phyloP scores from a whole-genome alignment of 2,888 invertebrate species.

The Machimus rusticus region DNA sequence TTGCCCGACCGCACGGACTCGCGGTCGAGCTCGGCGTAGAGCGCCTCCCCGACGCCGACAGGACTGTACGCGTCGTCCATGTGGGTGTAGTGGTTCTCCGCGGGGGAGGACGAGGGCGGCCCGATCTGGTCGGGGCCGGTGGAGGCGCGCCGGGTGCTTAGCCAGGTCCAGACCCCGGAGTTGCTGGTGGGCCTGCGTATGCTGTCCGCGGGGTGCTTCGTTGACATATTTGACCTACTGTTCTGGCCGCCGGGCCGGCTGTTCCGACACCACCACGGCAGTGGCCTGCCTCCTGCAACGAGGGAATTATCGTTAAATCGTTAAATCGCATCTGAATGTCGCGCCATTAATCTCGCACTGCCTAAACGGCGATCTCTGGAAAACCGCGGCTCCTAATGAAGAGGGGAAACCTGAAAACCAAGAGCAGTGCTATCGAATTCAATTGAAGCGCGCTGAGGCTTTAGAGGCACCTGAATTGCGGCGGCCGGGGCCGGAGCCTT shows the following conservation, averaged over 20 bases:
- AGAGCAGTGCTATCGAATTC: background rate
- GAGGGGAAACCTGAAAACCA: constrained; percentile 1
- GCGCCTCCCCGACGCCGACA: constrained; percentile 69
- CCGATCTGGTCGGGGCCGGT: constrained; percentile 64
- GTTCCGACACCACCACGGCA: constrained; percentile 64
- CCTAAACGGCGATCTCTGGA: background rate
- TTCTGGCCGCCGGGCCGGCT: constrained; percentile 59
- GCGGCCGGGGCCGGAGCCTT: background rate
- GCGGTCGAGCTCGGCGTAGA: constrained; percentile 76
- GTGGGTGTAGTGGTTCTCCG: constrained; percentile 77
- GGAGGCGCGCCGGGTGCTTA: constrained; percentile 60
- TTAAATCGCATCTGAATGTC: background rate
- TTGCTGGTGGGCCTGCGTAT: constrained; percentile 63
- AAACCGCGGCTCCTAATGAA: background rate
- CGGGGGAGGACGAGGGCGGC: constrained; percentile 65
- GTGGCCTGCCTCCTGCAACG: constrained; percentile 58
- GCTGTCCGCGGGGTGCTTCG: constrained; percentile 62
- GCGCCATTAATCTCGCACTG: background rate
- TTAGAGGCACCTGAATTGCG: constrained; percentile 1
- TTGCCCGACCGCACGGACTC: constrained; percentile 65
- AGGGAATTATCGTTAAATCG: constrained; percentile 23
- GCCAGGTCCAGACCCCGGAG: constrained; percentile 63
- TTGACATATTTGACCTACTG: constrained; percentile 59
- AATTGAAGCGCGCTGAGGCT: background rate
- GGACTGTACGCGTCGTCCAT: constrained; percentile 71